Base-by-base conservation (phyloP, 2,888 invertebrate species). In the Imbricaverruca yamaguchii region DNA sequence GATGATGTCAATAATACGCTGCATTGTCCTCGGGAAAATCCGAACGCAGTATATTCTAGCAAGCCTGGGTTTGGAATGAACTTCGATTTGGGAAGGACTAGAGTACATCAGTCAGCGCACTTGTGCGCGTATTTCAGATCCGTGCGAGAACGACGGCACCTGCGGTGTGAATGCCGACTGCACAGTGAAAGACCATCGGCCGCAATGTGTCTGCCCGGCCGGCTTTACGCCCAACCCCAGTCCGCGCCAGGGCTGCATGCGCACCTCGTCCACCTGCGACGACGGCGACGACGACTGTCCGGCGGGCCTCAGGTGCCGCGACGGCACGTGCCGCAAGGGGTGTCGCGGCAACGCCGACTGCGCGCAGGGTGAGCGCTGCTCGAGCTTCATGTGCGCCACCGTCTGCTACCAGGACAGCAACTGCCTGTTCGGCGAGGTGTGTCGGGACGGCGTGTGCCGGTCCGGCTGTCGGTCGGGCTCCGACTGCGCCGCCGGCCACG, bases 351-450 rank as follows among this genome's bases (percentile, higher is more conserved):
- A 91, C 83, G 89, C 89, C 0, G 83, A 91, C 53, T 96, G 95
- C 86, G 95, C 95, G 0, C 90, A 92, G 74, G 95, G 95, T 21
- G 96, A 96, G 88, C 91, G 93, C 83, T 96, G 96, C 85, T 90
- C 90, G 82, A 92, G 93, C 84, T 85, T 85, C 80, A 90, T 92
- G 83, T 96, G 95, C 85, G 90, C 92, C 39, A 95, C 95, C 89
- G 91, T 95, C 63, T 96, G 96, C 86, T 95, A 94, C 86, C 92
- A 93, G 15, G 95, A 95, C 86, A 94, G 93, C 85, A 96, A 96
- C 86, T 96, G 96, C 85, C 89, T 95, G 85, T 93, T 94, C 4
- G 96, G 96, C 80, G 96, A 96, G 89, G 92, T 96, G 82, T 96
- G 96, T 85, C 91, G 91, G 84, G 91, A 91, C 83, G 95, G 95